These are phyloP conservation scores for Rhabdomys pumilio DNA, from an alignment of 2,797 vertebrate genomes.

Conservation along the genomic window DNA sequence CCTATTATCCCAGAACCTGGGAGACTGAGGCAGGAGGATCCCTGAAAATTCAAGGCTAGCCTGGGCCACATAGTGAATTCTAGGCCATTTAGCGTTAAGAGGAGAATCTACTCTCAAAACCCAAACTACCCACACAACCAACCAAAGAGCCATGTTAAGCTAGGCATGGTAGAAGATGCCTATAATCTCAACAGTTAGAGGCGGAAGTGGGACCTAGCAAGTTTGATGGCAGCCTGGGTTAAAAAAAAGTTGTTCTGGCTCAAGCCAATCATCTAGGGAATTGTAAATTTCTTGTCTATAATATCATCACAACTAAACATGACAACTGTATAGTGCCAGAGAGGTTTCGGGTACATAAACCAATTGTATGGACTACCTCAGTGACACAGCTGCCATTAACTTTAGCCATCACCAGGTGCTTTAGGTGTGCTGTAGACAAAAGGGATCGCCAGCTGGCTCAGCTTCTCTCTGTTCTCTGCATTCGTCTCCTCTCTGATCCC, in stretches of 20 bases:
- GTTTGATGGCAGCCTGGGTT: background rate
- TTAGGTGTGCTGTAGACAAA: background rate
- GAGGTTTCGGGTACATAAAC: background rate
- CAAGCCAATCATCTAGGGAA: background rate
- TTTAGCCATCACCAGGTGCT: background rate
- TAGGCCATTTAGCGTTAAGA: background rate
- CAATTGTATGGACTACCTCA: background rate
- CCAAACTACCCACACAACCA: background rate
- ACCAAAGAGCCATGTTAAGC: background rate
- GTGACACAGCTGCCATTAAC: background rate
- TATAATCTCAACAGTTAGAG: background rate
- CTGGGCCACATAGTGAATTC: background rate
- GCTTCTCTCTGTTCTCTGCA: background rate
- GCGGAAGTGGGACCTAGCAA: background rate
- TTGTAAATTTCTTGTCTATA: background rate
- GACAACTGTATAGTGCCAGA: background rate
- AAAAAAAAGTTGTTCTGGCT: background rate
- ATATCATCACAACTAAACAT: background rate
- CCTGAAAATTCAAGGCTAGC: background rate
- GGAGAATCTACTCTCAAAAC: background rate
- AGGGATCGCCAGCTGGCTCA: background rate
- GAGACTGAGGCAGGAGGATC: background rate
- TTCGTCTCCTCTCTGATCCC: background rate
- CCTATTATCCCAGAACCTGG: background rate
- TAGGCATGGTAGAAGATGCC: background rate